Percentiles rank a stretch among this genome's conserved stretches.
Evolutionary conservation across 64 coral and sea anemone species (phyloP).

Genomic region (Exaiptasia diaphana): DNA sequence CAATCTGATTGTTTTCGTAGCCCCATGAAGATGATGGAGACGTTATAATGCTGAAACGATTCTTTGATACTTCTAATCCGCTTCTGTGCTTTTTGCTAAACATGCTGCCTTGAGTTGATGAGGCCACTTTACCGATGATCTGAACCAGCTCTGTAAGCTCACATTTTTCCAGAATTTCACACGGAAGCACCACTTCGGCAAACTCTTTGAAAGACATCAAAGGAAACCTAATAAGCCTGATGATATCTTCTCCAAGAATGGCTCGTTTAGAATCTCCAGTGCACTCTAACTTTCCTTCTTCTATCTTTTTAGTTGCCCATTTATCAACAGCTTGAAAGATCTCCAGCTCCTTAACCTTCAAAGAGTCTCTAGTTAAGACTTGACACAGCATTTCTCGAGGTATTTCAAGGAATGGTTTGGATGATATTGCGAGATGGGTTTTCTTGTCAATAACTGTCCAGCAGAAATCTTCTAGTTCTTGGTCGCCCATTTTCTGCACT

Average conservation of each 20-base stretch:
- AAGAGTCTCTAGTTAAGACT: not conserved
- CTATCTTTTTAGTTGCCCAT: not conserved
- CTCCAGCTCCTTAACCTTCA: conserved; percentile 16
- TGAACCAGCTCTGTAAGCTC: not conserved
- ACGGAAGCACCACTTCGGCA: not conserved
- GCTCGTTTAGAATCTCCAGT: not conserved
- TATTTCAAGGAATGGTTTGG: conserved; percentile 2
- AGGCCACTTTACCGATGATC: not conserved
- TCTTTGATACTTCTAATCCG: too few relatives aligned
- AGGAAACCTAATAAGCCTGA: conserved; percentile 6
- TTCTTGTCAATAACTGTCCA: conserved; percentile 24
- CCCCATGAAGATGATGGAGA: not conserved
- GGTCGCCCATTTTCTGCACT: not conserved
- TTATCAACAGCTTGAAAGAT: too few relatives aligned
- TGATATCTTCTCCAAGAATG: conserved; percentile 9
- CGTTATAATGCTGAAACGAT: not conserved
- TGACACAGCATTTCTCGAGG: not conserved
- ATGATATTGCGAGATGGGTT: conserved; percentile 4
- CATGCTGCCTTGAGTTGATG: not conserved
- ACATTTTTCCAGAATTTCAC: not conserved
- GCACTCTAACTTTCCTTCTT: not conserved
- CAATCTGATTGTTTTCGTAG: not conserved
- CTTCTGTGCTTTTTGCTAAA: not conserved
- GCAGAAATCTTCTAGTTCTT: conserved; percentile 11
- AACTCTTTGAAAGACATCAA: conserved; percentile 22